phyloP scores from a whole-genome alignment of 1,140 invertebrate species.

The Bombus cullumanus region DNA sequence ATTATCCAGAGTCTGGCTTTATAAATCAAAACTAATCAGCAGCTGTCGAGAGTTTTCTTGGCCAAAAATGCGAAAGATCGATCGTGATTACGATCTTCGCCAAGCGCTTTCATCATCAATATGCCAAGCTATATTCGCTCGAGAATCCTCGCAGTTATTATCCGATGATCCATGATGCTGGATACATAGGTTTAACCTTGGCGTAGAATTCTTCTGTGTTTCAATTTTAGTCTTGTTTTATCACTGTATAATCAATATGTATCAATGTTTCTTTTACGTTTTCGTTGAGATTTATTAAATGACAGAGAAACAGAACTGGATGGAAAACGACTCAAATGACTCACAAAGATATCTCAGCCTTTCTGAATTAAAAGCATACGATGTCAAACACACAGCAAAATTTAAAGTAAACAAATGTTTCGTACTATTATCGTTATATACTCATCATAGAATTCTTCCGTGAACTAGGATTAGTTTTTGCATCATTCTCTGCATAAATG shows the following conservation, averaged over 20 bases:
- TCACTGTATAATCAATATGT: not conserved
- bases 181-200: not conserved
- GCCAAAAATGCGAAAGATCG: not conserved
- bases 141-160: constrained; percentile 5
- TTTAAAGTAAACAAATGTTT: too few relatives aligned
- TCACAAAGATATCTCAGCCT: not conserved
- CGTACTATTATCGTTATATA: too few relatives aligned
- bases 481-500: not conserved
- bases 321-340: not conserved
- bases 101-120: constrained; percentile 25
- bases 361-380: too few relatives aligned
- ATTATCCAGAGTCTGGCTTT: not conserved
- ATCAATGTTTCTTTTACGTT: too few relatives aligned
- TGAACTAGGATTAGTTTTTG: too few relatives aligned
- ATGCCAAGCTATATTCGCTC: constrained; percentile 10
- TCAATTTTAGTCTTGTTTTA: not conserved
- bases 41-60: not conserved
- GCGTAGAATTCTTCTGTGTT: not conserved
- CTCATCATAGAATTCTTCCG: too few relatives aligned
- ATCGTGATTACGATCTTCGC: constrained; percentile 34
- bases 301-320: too few relatives aligned
- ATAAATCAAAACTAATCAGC: not conserved
- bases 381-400: too few relatives aligned
- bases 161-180: constrained; percentile 10
- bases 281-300: not conserved